Evolutionary conservation across 2,797 vertebrate species (phyloP), one percentile per base, ranked within the genome.

Genomic region (Trematomus bernacchii): DNA sequence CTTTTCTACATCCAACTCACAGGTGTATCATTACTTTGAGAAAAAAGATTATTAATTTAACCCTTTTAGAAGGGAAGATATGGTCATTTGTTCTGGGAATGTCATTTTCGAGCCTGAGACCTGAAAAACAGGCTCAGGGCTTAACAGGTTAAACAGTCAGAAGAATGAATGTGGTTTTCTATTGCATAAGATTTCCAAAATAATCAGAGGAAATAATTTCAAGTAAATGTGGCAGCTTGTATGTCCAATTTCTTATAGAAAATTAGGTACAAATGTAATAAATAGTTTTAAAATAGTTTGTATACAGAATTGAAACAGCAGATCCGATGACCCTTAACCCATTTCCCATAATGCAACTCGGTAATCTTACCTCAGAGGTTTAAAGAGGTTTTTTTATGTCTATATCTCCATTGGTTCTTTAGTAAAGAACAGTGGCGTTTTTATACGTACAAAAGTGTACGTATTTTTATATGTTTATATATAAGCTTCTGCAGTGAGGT

Each of bases 161-260:
- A 40, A 51, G 33, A 18, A 43, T 27, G 27, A 40, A 53, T 64
- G 23, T 13, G 58, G 43, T 30, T 51, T 18, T 15, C 21, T 67
- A 10, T 62, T 2, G 27, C 18, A 23, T 43, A 30, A 11, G 51
- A 66, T 66, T 61, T 82, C 9, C 50, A 47, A 23, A 59, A 61
- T n/a, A 48, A 52, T 21, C 0, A 9, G 18, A 46, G 16, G 13
- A 10, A 10, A 44, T 23, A 10, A 60, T 44, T 40, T 21, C 3
- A 59, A 43, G 19, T 43, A 21, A 7, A 40, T 58, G 19, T 13
- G 10, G 10, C 33, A 13, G 18, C 5, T 58, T 19, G 42, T 9
- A 18, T 61, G 21, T 16, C 21, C 27, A 61, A 46, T 61, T 33
- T 55, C 27, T 18, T 3, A 48, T 60, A 27, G 47, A 64, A 57